These are phyloP conservation scores for Ceratothoa steindachneri DNA, from an alignment of 2,888 invertebrate genomes.

Conservation along the genomic window DNA sequence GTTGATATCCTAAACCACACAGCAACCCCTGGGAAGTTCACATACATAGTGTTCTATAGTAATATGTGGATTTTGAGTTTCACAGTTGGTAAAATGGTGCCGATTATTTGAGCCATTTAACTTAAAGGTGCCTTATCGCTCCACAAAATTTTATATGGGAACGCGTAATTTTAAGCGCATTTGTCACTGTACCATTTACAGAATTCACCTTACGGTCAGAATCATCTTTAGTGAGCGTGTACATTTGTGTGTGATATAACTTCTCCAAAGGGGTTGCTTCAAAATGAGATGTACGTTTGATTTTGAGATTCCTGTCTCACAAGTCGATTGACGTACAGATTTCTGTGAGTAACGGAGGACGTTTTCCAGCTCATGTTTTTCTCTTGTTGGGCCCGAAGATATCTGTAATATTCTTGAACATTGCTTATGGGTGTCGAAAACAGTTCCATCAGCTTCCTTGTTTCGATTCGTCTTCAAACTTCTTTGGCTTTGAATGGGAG, in stretches of 20 bases:
- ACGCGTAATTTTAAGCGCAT: too few species aligned
- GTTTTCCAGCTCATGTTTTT: constrained; percentile 6
- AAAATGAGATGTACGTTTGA: constrained; percentile 13
- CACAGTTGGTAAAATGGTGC: too few species aligned
- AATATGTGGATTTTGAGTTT: too few species aligned
- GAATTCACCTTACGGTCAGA: not conserved
- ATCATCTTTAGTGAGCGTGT: constrained; percentile 4
- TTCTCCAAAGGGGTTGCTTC: constrained; percentile 9
- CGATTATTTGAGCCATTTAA: too few species aligned
- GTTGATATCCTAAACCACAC: too few species aligned
- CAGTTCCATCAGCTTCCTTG: constrained; percentile 24
- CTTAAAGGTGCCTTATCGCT: too few species aligned
- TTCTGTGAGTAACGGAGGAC: not conserved
- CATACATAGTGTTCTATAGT: too few species aligned
- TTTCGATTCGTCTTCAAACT: too few species aligned
- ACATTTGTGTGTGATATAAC: not conserved
- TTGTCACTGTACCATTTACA: too few species aligned
- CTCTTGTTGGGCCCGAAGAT: constrained; percentile 15
- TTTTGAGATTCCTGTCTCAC: not conserved
- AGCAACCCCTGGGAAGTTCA: too few species aligned
- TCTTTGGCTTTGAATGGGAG: too few species aligned
- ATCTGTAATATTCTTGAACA: constrained; percentile 18
- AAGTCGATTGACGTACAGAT: constrained; percentile 6
- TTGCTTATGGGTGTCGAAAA: constrained; percentile 15
- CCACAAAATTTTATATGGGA: too few species aligned